Percentiles rank a stretch among this genome's conserved stretches.
Conservation (phyloP, 1,140 invertebrate species). For the Colletes gigas region DNA sequence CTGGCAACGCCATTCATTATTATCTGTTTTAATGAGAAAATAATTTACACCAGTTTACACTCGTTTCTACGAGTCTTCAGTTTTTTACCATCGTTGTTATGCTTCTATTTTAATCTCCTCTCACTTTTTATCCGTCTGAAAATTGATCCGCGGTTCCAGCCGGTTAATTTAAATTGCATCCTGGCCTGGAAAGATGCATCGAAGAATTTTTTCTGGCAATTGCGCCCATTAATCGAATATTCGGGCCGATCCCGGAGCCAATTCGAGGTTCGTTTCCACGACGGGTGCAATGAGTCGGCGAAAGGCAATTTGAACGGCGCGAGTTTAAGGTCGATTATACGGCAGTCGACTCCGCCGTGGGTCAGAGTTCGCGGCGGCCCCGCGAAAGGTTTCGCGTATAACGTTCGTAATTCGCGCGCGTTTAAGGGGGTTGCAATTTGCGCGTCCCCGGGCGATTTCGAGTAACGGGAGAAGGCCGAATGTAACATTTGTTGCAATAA, state of each 20-base stretch:
- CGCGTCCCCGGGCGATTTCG: neutral
- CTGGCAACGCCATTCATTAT: no score
- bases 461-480: slow-evolving; percentile 1
- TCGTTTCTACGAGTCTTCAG: no score
- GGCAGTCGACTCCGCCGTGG: neutral
- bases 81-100: no score
- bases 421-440: neutral
- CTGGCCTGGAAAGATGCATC: no score
- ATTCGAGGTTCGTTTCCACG: neutral
- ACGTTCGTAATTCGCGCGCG: slow-evolving; percentile 1
- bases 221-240: neutral
- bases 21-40: no score
- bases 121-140: no score
- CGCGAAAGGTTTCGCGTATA: neutral
- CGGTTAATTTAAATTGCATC: no score
- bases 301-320: slow-evolving; percentile 5
- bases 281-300: neutral
- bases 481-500: neutral
- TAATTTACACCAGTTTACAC: no score
- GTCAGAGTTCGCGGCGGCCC: neutral
- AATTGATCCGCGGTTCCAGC: no score
- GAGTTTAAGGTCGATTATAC: slow-evolving; percentile 37
- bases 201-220: no score
- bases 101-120: no score
- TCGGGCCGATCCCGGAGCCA: neutral